Base-by-base conservation (phyloP, 2,888 invertebrate species). In the Acleris laterana region DNA sequence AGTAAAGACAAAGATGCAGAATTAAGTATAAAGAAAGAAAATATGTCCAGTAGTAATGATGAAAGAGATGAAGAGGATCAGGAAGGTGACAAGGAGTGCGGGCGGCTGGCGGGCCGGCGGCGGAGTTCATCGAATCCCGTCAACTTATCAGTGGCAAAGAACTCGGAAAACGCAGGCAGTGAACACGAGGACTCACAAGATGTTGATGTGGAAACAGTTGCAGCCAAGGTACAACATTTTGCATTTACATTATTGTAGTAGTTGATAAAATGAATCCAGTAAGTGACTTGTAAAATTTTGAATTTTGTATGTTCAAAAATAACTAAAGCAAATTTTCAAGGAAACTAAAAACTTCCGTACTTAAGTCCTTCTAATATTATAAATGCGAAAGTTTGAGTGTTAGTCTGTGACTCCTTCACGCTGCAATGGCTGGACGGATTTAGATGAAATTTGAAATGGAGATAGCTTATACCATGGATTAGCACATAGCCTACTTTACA, bases 101-200 rank as follows among this genome's bases (percentile, higher is more conserved):
- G 93, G 62, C 79, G 92, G 70, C 87, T 94, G 66, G 93, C 94
- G 46, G 94, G 94, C 59, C 90, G 95, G 76, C 93, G 95, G 81
- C 94, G 95, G 86, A 96, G 95, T 85, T 96, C 96, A 58, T 95
- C 96, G 1, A 96, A 96, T 83, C 97, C 97, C 46, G 97, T 97
- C 58, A 97, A 97, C 88, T 93, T 97, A 74, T 97, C 96, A 32
- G 80, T 95, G 65, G 94, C 94, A 61, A 90, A 90, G 70, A 93
- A 93, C 69, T 93, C 94, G 28, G 94, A 93, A 73, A 93, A 94
- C 74, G 93, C 94, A 63, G 94, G 94, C 73, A 94, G 94, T 82
- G 94, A 93, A 84, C 92, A 91, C 59, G 93, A 93, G 56, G 93
- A 93, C 78, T 92, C 92, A 63, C 93, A 93, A 69, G 93, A 93